These are phyloP conservation scores for Colletes gigas DNA, from an alignment of 1,140 invertebrate genomes.

Conservation along the genomic window DNA sequence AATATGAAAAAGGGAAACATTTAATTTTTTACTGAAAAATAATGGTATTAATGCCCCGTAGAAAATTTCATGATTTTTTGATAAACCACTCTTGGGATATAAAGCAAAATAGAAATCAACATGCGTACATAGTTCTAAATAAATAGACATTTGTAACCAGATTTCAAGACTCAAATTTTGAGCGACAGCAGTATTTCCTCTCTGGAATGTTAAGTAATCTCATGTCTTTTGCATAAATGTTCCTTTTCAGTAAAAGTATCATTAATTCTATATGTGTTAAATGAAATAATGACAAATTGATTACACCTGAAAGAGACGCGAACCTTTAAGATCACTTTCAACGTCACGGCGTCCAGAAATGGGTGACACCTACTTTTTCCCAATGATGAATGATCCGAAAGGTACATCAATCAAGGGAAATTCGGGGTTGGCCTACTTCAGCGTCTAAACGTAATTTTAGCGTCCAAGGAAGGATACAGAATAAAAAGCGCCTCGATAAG, in stretches of 20 bases:
- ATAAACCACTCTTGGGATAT: too few relatives aligned
- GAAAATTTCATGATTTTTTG: too few relatives aligned
- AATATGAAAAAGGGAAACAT: too few relatives aligned
- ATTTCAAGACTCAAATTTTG: too few relatives aligned
- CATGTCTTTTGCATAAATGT: background rate
- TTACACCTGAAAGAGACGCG: constrained; percentile 1
- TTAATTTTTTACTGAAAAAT: too few relatives aligned
- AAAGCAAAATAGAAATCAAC: too few relatives aligned
- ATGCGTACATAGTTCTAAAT: too few relatives aligned
- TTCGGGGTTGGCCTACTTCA: background rate
- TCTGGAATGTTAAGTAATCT: too few relatives aligned
- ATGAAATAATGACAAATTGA: constrained; percentile 4
- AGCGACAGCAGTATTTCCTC: too few relatives aligned
- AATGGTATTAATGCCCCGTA: too few relatives aligned
- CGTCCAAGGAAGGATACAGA: background rate
- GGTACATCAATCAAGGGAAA: constrained; percentile 17
- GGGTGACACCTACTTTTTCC: constrained; percentile 6
- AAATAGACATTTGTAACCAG: too few relatives aligned
- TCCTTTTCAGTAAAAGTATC: background rate
- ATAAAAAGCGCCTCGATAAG: background rate
- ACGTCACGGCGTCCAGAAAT: background rate
- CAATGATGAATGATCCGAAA: constrained; percentile 1
- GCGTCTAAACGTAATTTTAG: too few relatives aligned
- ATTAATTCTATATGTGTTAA: background rate
- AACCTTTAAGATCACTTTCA: background rate